Evolutionary conservation across 2,113 vertebrate species (phyloP), one percentile per base, ranked within the genome.

Genomic region (Pycnonotus jocosus): DNA sequence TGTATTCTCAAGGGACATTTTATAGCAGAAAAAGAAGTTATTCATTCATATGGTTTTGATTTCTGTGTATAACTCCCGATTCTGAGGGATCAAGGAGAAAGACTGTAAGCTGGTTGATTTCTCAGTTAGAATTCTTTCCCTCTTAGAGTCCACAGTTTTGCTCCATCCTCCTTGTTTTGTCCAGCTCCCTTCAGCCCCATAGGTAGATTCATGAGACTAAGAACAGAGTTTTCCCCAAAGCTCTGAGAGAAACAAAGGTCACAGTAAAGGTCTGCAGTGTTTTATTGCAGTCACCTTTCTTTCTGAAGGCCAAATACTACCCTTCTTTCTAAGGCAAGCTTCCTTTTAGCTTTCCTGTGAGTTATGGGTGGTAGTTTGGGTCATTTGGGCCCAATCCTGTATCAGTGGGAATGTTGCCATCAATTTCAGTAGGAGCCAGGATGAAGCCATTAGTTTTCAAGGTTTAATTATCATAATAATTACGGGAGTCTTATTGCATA

Each of bases 381-480:
- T 83, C 76, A 71, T 92, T 88, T 64, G 44, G 68, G 54, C 81
- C 79, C 81, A 54, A 58, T 85, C 51, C 86, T 44, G 1, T 57
- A 33, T 53, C 72, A 90, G 40, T 82, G 66, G 82, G 78, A 94
- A 69, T n/a, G 58, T 69, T 96, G 86, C 73, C 84, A 76, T 86
- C 50, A 40, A 48, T 76, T 90, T 86, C 86, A 93, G 73, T 45
- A 56, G 50, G 38, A 81, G 35, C 62, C 64, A 78, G 88, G 88
- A 95, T 93, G 92, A 93, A 96, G 53, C 74, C 91, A 56, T 90
- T 93, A 81, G 84, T 97, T 96, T 88, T 93, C 88, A 81, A 91
- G 61, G 81, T 96, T 95, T 96, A 94, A 81, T 95, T 96, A 76
- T 65, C 74, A 42, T 88, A 40, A 3, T 89, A 86, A 94, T 83